phyloP scores from a whole-genome alignment of 2,113 vertebrate species.

The Scartelaos histophorus region DNA sequence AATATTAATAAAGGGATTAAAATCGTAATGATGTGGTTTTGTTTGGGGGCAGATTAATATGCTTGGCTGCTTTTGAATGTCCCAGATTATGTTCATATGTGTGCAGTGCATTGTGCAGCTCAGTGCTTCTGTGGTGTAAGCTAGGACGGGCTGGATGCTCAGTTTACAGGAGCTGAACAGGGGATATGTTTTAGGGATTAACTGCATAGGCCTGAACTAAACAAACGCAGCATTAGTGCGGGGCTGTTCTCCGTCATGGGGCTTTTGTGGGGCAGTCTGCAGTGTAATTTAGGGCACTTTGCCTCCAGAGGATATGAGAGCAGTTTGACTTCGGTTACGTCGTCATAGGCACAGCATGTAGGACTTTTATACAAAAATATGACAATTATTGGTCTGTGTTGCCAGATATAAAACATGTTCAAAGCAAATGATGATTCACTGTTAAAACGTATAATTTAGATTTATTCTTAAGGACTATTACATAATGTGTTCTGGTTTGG shows the following conservation, averaged over 20 bases:
- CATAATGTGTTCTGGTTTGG: too few relatives aligned
- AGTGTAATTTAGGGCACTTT: not conserved
- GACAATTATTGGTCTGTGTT: too few relatives aligned
- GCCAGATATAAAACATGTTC: too few relatives aligned
- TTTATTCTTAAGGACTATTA: too few relatives aligned
- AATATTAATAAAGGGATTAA: conserved; percentile 10
- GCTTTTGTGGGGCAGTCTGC: not conserved
- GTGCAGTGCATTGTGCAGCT: not conserved
- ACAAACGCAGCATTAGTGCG: not conserved
- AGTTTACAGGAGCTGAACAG: not conserved
- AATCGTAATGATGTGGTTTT: conserved; percentile 5
- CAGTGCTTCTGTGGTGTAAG: not conserved
- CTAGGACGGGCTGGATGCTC: not conserved
- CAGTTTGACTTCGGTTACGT: not conserved
- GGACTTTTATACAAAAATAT: too few relatives aligned
- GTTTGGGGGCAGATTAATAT: conserved; percentile 9
- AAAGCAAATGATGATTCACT: too few relatives aligned
- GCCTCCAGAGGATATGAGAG: not conserved
- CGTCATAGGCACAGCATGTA: not conserved
- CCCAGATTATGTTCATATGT: conserved; percentile 10
- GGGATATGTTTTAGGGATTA: not conserved
- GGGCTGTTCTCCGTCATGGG: not conserved
- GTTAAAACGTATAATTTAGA: too few relatives aligned
- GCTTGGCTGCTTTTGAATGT: conserved; percentile 1
- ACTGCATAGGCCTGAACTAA: not conserved